Conservation (phyloP, 2,797 vertebrate species). For the Sciurus carolinensis region DNA sequence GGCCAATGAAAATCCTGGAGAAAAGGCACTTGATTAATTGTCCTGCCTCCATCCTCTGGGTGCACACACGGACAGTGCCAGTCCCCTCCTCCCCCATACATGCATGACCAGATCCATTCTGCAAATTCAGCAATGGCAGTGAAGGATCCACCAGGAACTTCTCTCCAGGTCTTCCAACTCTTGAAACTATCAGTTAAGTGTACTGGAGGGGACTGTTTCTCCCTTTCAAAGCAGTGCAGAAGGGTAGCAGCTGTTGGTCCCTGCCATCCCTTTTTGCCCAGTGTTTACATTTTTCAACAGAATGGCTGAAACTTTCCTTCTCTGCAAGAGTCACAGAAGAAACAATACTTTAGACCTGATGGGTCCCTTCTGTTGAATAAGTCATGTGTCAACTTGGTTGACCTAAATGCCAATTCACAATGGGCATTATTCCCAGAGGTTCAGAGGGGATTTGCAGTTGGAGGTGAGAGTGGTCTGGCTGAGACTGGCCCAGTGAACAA, state of each 20-base stretch:
- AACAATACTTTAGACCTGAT: background rate
- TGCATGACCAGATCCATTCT: background rate
- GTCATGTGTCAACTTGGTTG: background rate
- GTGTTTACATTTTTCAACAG: background rate
- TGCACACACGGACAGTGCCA: background rate
- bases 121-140: background rate
- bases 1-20: constrained; percentile 65
- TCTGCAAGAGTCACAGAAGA: background rate
- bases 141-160: background rate
- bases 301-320: constrained; percentile 45
- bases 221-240: background rate
- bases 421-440: background rate
- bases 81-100: background rate
- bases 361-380: constrained; percentile 18
- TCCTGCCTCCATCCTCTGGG: constrained; percentile 62
- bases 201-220: background rate
- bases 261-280: background rate
- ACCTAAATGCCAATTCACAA: background rate
- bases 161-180: background rate
- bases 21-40: constrained; percentile 77
- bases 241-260: background rate
- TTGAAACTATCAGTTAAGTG: background rate
- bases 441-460: background rate
- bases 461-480: background rate
- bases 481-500: background rate